Conservation (phyloP, 1,140 invertebrate genomes). For the Pectinophora gossypiella region DNA sequence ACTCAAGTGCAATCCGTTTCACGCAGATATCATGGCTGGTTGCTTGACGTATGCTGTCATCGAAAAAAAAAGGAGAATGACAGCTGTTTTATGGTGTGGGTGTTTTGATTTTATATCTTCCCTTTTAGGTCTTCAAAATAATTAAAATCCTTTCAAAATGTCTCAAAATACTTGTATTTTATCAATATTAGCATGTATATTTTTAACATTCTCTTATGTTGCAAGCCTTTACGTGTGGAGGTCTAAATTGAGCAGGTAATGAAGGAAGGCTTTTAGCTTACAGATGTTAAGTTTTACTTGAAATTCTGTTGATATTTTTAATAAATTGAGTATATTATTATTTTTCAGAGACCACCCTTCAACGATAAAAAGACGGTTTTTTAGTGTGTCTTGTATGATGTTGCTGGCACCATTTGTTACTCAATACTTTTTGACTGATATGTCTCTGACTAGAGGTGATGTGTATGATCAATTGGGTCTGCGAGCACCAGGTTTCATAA, state of each 20-base stretch:
- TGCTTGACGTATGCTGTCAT: no score
- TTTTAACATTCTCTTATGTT: conserved; percentile 85
- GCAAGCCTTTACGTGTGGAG: conserved; percentile 91
- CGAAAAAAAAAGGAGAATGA: no score
- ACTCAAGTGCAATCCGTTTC: no score
- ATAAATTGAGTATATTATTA: conserved; percentile 10
- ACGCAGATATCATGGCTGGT: no score
- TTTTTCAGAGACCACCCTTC: conserved; percentile 88
- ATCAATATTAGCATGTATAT: conserved; percentile 77
- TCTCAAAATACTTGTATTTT: conserved; percentile 34
- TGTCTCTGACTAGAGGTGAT: conserved; percentile 77
- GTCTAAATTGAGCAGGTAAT: conserved; percentile 82
- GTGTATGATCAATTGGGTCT: conserved; percentile 87
- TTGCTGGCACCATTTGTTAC: conserved; percentile 86
- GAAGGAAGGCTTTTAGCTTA: neutral
- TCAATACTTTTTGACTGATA: conserved; percentile 80
- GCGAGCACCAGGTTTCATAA: conserved; percentile 82
- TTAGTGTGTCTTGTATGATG: conserved; percentile 89
- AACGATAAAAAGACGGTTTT: conserved; percentile 91
- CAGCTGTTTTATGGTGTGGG: neutral
- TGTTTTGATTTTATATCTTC: neutral
- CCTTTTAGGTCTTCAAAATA: neutral
- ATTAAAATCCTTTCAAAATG: conserved; percentile 13
- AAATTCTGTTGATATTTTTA: neutral
- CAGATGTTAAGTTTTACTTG: neutral